A percentile compares a stretch with the other conserved stretches of the same genome.
Evolutionary conservation across 1,140 invertebrate species (phyloP).

Genomic region (Sycophila sp.): DNA sequence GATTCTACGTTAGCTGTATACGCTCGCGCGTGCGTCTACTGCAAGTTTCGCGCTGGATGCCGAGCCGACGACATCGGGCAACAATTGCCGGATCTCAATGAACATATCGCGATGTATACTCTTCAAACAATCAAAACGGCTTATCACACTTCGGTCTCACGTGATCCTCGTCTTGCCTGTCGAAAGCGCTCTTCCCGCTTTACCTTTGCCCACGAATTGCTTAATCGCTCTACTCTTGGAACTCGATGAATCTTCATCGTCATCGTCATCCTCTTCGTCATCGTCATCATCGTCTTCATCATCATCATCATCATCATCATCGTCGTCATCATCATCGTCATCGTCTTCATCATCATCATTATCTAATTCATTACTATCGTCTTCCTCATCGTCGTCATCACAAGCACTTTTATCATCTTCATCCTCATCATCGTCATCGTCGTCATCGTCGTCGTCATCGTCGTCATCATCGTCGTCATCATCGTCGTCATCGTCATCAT

Average conservation of each 20-base stretch:
- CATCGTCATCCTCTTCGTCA: constrained; percentile 52
- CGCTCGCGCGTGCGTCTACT: background rate
- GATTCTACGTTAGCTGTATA: background rate
- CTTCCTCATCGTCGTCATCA: constrained; percentile 55
- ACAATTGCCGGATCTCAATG: too few relatives aligned
- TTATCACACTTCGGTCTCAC: constrained; percentile 53
- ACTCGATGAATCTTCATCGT: constrained; percentile 55
- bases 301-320: constrained; percentile 48
- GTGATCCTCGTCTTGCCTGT: constrained; percentile 46
- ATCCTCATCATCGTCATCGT: constrained; percentile 66
- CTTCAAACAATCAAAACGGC: constrained; percentile 42
- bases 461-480: constrained; percentile 47
- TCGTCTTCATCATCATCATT: constrained; percentile 47
- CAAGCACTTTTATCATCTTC: constrained; percentile 66
- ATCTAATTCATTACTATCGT: constrained; percentile 41
- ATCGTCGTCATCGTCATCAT: constrained; percentile 57
- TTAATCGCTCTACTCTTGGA: constrained; percentile 55
- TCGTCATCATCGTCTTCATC: constrained; percentile 48
- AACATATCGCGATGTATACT: constrained; percentile 9
- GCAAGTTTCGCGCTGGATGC: background rate
- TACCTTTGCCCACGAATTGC: constrained; percentile 57
- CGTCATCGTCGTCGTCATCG: constrained; percentile 61
- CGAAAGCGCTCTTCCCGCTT: constrained; percentile 42
- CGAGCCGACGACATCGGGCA: background rate
- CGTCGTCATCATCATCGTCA: constrained; percentile 41